phyloP scores from a whole-genome alignment of 2,113 vertebrate genomes.

The Acinonyx jubatus region DNA sequence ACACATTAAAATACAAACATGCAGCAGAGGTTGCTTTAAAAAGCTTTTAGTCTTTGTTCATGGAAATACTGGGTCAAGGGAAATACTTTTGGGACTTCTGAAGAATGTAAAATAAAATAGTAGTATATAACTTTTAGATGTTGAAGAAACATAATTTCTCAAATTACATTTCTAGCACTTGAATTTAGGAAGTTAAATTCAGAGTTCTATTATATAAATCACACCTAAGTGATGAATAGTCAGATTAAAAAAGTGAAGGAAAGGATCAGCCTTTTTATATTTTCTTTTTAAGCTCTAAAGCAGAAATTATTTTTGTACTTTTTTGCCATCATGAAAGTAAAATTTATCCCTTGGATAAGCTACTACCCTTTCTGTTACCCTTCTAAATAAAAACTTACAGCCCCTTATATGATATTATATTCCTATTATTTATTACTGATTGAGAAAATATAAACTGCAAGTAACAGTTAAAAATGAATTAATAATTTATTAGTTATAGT shows the following conservation, averaged over 20 bases:
- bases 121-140: neutral
- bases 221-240: neutral
- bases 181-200: neutral
- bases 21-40: slow-evolving; percentile 29
- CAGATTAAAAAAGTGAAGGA: neutral
- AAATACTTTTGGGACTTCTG: neutral
- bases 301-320: neutral
- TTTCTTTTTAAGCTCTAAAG: slow-evolving; percentile 6
- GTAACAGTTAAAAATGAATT: slow-evolving; percentile 4
- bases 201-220: neutral
- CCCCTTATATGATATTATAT: neutral
- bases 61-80: neutral
- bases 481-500: neutral
- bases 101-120: neutral
- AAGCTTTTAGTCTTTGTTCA: slow-evolving; percentile 32
- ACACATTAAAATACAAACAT: slow-evolving; percentile 28
- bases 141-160: neutral
- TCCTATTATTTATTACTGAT: slow-evolving; percentile 15
- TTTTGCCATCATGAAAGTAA: slow-evolving; percentile 15
- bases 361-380: neutral
- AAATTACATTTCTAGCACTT: neutral
- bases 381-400: slow-evolving; percentile 42
- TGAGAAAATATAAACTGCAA: slow-evolving; percentile 44
- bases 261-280: neutral
- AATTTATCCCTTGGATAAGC: slow-evolving; percentile 13